phyloP scores from a whole-genome alignment of 2,113 vertebrate genomes.

The Syngnathus typhle region DNA sequence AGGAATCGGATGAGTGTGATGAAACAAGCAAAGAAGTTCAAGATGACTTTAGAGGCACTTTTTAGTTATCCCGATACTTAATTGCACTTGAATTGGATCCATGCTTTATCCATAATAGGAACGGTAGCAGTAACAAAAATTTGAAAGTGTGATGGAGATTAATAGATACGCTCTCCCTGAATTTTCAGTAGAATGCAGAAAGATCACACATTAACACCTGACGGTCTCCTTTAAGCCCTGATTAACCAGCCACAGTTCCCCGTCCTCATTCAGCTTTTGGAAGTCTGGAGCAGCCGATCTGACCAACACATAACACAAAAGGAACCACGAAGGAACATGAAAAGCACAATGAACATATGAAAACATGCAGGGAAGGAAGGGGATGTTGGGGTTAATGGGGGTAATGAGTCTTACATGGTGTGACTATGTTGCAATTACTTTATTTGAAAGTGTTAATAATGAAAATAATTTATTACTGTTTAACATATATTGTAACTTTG shows the following conservation, averaged over 20 bases:
- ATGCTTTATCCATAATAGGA: background rate
- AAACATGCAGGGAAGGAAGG: background rate
- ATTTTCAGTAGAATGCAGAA: background rate
- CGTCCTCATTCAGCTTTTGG: constrained; percentile 96
- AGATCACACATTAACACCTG: constrained; percentile 78
- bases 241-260: constrained; percentile 99
- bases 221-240: constrained; percentile 99
- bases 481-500: background rate
- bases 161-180: background rate
- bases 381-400: background rate
- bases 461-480: background rate
- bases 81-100: no score
- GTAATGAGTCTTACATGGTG: no score
- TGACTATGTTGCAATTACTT: background rate
- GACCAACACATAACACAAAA: constrained; percentile 68
- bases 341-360: constrained; percentile 52
- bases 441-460: no score
- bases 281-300: constrained; percentile 87
- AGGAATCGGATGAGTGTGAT: background rate
- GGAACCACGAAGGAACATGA: constrained; percentile 55
- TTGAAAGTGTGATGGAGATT: background rate
- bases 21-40: background rate
- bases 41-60: background rate
- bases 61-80: background rate
- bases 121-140: background rate